Conservation (phyloP, 2,888 invertebrate species). For the Brassicogethes aeneus region DNA sequence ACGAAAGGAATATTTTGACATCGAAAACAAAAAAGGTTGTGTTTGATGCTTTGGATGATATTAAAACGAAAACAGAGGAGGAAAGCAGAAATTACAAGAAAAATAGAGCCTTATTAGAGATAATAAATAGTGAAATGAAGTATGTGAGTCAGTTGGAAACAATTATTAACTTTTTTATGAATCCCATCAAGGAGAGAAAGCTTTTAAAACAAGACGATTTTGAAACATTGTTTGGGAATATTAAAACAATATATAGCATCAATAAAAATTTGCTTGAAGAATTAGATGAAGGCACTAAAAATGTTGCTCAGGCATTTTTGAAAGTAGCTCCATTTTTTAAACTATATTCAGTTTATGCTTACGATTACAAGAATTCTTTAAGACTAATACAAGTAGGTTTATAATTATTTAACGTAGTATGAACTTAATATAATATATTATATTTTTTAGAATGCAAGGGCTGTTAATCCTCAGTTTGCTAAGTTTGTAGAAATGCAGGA, state of each 20-base stretch:
- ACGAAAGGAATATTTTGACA: slow-evolving; percentile 53
- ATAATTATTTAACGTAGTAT: not conserved
- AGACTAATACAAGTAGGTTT: slow-evolving; percentile 50
- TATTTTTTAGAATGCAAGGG: slow-evolving; percentile 41
- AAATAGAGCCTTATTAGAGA: slow-evolving; percentile 54
- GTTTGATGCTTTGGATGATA: slow-evolving; percentile 48
- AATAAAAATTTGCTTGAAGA: slow-evolving; percentile 53
- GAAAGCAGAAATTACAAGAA: slow-evolving; percentile 33
- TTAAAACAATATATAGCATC: slow-evolving; percentile 54
- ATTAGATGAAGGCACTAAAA: slow-evolving; percentile 46
- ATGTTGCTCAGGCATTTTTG: slow-evolving; percentile 57
- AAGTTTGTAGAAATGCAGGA: slow-evolving; percentile 56
- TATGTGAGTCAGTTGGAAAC: slow-evolving; percentile 60
- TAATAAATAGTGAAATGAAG: slow-evolving; percentile 58
- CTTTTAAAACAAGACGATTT: slow-evolving; percentile 45
- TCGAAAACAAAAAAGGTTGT: slow-evolving; percentile 52
- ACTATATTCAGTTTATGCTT: slow-evolving; percentile 68
- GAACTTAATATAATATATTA: not conserved
- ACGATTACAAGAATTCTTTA: slow-evolving; percentile 58
- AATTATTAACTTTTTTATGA: slow-evolving; percentile 55
- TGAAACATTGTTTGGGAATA: slow-evolving; percentile 52
- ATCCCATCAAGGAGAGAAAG: slow-evolving; percentile 46
- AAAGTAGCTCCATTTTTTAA: slow-evolving; percentile 70
- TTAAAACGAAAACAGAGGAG: slow-evolving; percentile 32
- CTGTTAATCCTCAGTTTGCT: slow-evolving; percentile 45